Conservation (phyloP, 2,888 invertebrate genomes). For the Agelastica alni region DNA sequence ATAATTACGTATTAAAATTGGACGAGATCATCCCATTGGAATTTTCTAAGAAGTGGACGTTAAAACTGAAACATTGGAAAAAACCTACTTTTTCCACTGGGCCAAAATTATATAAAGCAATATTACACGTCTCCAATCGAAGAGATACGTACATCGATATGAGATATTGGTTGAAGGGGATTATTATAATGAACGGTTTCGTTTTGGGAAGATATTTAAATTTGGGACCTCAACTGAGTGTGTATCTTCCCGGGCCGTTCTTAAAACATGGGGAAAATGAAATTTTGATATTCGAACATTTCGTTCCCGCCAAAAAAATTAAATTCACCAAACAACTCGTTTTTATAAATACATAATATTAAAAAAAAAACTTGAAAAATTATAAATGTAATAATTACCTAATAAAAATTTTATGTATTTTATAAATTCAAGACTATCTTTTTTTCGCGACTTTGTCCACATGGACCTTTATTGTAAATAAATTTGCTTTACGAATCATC, state of each 20-base stretch:
- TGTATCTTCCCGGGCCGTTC: constrained; percentile 80
- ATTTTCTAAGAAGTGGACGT: constrained; percentile 57
- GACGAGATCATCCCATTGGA: constrained; percentile 58
- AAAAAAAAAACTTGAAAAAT: too few species aligned
- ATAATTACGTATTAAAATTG: constrained; percentile 52
- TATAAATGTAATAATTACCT: too few species aligned
- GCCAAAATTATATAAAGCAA: constrained; percentile 64
- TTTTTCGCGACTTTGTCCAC: too few species aligned
- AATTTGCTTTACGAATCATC: too few species aligned
- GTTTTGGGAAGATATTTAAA: constrained; percentile 82
- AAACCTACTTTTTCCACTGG: constrained; percentile 75
- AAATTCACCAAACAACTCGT: constrained; percentile 37
- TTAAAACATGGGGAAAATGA: constrained; percentile 60
- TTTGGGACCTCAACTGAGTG: constrained; percentile 79
- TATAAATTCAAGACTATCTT: too few species aligned
- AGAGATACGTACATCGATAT: constrained; percentile 79
- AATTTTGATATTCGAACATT: constrained; percentile 54
- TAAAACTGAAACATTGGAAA: constrained; percentile 50
- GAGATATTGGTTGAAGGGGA: constrained; percentile 82
- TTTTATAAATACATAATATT: constrained; percentile 8
- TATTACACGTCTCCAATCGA: constrained; percentile 58
- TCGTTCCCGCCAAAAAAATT: constrained; percentile 36
- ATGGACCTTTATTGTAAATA: too few species aligned
- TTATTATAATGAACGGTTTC: constrained; percentile 81
- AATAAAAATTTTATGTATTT: too few species aligned